These are phyloP conservation scores for Meloe dianella DNA, from an alignment of 2,888 invertebrate species.

Conservation along the genomic window DNA sequence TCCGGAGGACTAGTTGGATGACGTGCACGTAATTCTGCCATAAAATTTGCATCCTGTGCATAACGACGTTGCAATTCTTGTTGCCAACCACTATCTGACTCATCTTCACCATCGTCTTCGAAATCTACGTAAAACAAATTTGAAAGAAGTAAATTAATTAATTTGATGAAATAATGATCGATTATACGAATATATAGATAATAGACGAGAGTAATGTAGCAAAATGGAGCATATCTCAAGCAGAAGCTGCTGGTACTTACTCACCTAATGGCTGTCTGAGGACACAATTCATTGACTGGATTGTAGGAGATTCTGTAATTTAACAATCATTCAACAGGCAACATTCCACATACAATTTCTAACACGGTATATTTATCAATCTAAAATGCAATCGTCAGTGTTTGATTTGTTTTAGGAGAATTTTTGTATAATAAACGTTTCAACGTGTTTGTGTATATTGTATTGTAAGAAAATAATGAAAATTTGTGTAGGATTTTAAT, in stretches of 20 bases:
- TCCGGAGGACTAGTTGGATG: conserved; percentile 59
- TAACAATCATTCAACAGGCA: conserved; percentile 59
- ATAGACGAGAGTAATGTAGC: not conserved
- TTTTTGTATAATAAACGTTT: no score
- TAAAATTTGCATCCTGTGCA: conserved; percentile 65
- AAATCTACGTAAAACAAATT: conserved; percentile 64
- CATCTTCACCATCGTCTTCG: conserved; percentile 73
- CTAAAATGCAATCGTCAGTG: conserved; percentile 22
- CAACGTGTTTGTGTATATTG: not conserved
- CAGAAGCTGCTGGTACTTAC: conserved; percentile 47
- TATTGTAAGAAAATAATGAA: not conserved
- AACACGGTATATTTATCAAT: conserved; percentile 36
- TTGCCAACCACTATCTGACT: conserved; percentile 65
- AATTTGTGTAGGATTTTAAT: not conserved
- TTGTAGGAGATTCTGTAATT: conserved; percentile 54
- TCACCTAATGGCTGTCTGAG: conserved; percentile 67
- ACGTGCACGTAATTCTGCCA: conserved; percentile 64
- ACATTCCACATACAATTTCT: conserved; percentile 58
- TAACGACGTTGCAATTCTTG: conserved; percentile 66
- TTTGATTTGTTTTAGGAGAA: conserved; percentile 14
- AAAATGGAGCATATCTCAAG: conserved; percentile 10
- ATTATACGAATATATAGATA: no score
- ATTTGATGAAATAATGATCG: no score
- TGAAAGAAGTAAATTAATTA: not conserved
- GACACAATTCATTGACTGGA: conserved; percentile 52